phyloP scores from a whole-genome alignment of 1,140 invertebrate species.

The Yoshiicerus persimilis region DNA sequence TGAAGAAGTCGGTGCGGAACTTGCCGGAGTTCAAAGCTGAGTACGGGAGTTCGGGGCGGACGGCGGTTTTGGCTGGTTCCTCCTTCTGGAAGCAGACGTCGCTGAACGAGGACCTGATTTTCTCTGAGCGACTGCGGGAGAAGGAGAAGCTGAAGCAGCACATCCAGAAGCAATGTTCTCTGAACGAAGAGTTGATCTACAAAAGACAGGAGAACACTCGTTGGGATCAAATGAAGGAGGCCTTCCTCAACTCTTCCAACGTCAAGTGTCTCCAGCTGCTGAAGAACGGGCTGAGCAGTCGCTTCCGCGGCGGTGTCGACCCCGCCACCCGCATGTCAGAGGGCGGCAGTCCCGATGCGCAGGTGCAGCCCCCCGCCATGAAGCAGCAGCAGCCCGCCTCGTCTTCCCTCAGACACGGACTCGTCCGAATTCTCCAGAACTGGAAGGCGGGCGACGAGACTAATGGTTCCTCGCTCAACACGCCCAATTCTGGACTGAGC shows the following conservation, averaged over 20 bases:
- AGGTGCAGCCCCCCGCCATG: constrained; percentile 53
- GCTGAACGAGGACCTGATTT: constrained; percentile 83
- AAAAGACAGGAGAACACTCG: constrained; percentile 53
- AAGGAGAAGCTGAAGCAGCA: constrained; percentile 80
- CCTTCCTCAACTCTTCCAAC: constrained; percentile 69
- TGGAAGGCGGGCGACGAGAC: constrained; percentile 59
- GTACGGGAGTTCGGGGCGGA: constrained; percentile 57
- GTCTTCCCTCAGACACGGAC: constrained; percentile 62
- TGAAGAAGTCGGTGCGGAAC: constrained; percentile 37
- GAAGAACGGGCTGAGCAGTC: constrained; percentile 71
- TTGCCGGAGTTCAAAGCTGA: constrained; percentile 59
- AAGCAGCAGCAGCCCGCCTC: constrained; percentile 57
- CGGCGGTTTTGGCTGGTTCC: constrained; percentile 41
- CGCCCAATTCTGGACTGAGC: neutral
- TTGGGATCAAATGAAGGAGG: constrained; percentile 68
- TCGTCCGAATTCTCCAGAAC: constrained; percentile 73
- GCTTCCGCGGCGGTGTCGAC: constrained; percentile 54
- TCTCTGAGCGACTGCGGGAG: constrained; percentile 74
- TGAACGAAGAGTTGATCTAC: constrained; percentile 83
- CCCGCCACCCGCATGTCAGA: neutral
- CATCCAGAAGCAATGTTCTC: constrained; percentile 82
- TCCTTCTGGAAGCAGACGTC: constrained; percentile 77
- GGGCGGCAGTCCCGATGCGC: neutral
- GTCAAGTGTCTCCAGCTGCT: constrained; percentile 78
- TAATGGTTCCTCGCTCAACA: neutral